These are phyloP conservation scores for Lapara coniferarum DNA, from an alignment of 2,888 invertebrate species.

Conservation along the genomic window DNA sequence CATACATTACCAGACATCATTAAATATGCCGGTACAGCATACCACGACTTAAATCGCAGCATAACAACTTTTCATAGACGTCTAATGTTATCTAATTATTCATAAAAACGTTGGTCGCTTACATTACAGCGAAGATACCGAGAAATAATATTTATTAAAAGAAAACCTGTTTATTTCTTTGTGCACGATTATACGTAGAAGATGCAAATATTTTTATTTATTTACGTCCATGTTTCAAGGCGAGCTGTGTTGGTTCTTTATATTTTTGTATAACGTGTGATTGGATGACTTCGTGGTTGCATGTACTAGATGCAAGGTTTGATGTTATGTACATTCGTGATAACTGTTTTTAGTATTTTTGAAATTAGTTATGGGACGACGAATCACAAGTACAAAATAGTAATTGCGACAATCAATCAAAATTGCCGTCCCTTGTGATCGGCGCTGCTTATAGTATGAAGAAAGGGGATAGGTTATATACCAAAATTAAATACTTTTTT, in stretches of 20 bases:
- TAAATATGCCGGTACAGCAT: not conserved
- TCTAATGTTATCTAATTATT: conserved; percentile 39
- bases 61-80: conserved; percentile 25
- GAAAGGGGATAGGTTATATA: no score
- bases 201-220: conserved; percentile 25
- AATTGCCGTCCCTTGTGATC: no score
- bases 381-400: no score
- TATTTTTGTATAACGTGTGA: conserved; percentile 19
- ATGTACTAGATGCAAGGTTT: not conserved
- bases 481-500: no score
- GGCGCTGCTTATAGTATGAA: no score
- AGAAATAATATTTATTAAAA: conserved; percentile 53
- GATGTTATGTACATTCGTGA: not conserved
- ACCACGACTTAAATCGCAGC: conserved; percentile 7
- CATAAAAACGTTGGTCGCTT: conserved; percentile 36
- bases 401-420: no score
- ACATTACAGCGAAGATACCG: conserved; percentile 34
- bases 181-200: conserved; percentile 41
- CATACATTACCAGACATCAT: not conserved
- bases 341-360: no score
- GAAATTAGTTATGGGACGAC: no score
- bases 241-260: conserved; percentile 21
- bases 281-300: not conserved
- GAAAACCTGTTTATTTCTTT: conserved; percentile 47
- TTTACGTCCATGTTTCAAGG: conserved; percentile 19